Base-by-base conservation (phyloP, 2,888 invertebrate genomes). In the Melitaea athalia region DNA sequence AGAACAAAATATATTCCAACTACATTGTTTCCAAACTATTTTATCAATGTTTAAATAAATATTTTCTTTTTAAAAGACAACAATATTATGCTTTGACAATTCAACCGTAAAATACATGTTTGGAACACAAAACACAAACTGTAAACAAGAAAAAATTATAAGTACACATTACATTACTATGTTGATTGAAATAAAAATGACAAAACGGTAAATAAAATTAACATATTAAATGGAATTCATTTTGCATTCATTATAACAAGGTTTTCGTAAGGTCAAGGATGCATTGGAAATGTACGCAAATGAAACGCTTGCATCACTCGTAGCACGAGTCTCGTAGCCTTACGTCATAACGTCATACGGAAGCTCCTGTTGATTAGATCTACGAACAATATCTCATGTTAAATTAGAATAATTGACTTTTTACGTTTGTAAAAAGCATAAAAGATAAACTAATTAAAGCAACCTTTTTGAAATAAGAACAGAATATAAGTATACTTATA, bases 221-320 rank as follows among this genome's bases (percentile, higher is more conserved):
- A 45, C 42, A 65, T 53, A 52, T 24, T 59, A 59, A 65, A 52
- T 53, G 8, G 31, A 15, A 12, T 15, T 15, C 47, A 64, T 11
- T 33, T n/a, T 38, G 60, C 52, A 42, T 57, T 57, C 12, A 57
- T 57, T 42, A 38, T 57, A 15, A 42, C 11, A n/a, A 15, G 10
- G 57, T 42, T 38, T 57, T 42, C 10, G 42, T 57, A 31, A 14
- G 49, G 43, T 65, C 65, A 65, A 65, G 65, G 65, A 60, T 53
- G 47, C 43, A 60, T 14, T 33, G 43, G 50, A 64, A 65, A 65
- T 52, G 59, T 65, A 52, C 24, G 59, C 24, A 59, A 65, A 65
- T 59, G 50, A 43, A 59, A 64, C 42, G 57, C 42, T 59, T 65
- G 50, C 59, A 42, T 64, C 59, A 50, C 43, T 52, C 59, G 43